Evolutionary conservation across 2,888 invertebrate genomes (phyloP), one percentile per base, ranked within the genome.

Genomic region (Nasonia oneida): DNA sequence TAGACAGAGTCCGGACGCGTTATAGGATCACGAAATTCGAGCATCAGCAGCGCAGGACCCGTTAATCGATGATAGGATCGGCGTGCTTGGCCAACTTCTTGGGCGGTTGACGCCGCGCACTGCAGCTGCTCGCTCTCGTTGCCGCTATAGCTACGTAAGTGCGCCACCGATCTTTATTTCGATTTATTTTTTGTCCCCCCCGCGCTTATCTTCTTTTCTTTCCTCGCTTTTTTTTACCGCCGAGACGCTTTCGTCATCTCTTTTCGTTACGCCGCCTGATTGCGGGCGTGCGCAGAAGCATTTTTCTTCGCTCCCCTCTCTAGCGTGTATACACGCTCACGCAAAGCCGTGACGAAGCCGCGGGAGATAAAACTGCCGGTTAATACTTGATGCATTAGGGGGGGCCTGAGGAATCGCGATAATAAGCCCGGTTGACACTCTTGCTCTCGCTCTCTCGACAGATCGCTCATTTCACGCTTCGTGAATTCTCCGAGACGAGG

Each of bases 41-140:
- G 71, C 73, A 23, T 23, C 57, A 8, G 53, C 8, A 42, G 47
- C 64, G 29, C 42, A 71, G 88, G 88, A 89, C 89, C 90, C 93
- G 90, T 90, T 93, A 92, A 89, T 89, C 91, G 90, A 91, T 90
- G 92, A 92, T 92, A 91, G 91, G 90, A 92, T 92, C 92, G 89
- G 89, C 88, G 81, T 79, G 75, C 33, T 61, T 71, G 88, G 88
- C 88, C 89, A 88, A 88, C 88, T 88, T 88, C 88, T 88, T 88
- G 87, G 87, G 88, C 89, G 88, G 86, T 87, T 88, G 86, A 87
- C 86, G 87, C 86, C 47, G 73, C 71, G 29, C 5, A 42, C 73
- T 73, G 73, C 73, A 23, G 15, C 23, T 73, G 12, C 71, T 15
- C 4, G 12, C 71, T 15, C 12, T 6, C 57, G 4, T 70, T 37